Conservation (phyloP, 2,797 vertebrate species). For the Neopelma chrysocephalum region DNA sequence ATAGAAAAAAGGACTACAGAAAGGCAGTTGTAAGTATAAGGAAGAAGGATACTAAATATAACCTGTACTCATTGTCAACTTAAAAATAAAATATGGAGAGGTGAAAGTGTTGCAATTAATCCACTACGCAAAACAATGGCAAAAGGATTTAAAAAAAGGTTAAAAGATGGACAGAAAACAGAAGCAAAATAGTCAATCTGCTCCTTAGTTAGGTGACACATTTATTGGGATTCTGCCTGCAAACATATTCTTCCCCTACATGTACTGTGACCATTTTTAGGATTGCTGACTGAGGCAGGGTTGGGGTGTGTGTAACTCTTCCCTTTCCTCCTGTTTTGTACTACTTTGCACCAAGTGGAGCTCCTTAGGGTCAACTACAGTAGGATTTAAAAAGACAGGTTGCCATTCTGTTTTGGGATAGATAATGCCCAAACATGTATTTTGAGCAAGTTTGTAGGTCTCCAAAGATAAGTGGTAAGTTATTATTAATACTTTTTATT, state of each 20-base stretch:
- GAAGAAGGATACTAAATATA: not conserved
- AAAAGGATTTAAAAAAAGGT: not conserved
- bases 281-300: not conserved
- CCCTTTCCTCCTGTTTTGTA: constrained; percentile 10
- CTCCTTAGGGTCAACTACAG: constrained; percentile 17
- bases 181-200: not conserved
- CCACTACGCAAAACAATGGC: not conserved
- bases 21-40: not conserved
- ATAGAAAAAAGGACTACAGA: not conserved
- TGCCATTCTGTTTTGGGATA: not conserved
- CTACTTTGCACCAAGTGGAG: not conserved
- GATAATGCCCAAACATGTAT: constrained; percentile 31
- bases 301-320: not conserved
- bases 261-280: not conserved
- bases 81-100: not conserved
- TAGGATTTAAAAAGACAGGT: constrained; percentile 46
- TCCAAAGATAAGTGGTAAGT: constrained; percentile 29
- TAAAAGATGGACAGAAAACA: not conserved
- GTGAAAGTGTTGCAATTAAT: not conserved
- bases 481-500: constrained; percentile 51
- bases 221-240: not conserved
- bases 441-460: constrained; percentile 37
- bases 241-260: not conserved
- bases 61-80: not conserved
- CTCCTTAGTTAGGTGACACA: not conserved